Base-by-base conservation (phyloP, 1,140 invertebrate genomes). In the Tetranychus urticae region DNA sequence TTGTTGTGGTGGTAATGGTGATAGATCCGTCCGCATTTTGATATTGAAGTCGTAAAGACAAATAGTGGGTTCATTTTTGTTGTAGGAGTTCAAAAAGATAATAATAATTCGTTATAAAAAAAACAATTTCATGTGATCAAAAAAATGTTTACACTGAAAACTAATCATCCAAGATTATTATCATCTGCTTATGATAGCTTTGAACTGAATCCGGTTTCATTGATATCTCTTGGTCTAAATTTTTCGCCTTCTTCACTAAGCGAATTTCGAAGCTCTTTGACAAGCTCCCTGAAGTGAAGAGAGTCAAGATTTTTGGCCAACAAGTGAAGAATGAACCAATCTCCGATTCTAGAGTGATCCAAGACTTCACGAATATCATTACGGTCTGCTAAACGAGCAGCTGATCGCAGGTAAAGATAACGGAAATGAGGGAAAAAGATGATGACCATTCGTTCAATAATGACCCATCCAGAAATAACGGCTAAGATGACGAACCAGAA, bases 341-440 rank as follows among this genome's bases (percentile, higher is more conserved):
- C 68, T 33, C 68, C 68, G 13, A 69, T 47, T 39, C 66, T 63
- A 4, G 62, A 56, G 3, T 56, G 47, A 13, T 62, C 55, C 58
- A 67, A 58, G 63, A 93, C 85, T 1, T 75, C 75, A 67, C 86
- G 81, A 31, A 92, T 80, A 67, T 90, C 79, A 0, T 82, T 78
- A 54, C 81, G 79, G 7, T 80, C 66, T 1, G 68, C 62, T 3
- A 71, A 62, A 46, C 68, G 62, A 54, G 68, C 67, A n/a, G 67
- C 65, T 34, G 67, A 68, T 37, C 65, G 61, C 0, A 72, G 66
- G 3, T 68, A 36, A 4, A 61, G 56, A n/a, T 61, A 56, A 1
- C 71, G 63, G 0, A 70, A 45, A 37, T 62, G 58, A 2, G 69
- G 67, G 37, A 80, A 81, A 5, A 81, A 74, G 36, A 72, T 63